Evolutionary conservation across 2,113 vertebrate genomes (phyloP).

Genomic region (Formicarius rufipectus): DNA sequence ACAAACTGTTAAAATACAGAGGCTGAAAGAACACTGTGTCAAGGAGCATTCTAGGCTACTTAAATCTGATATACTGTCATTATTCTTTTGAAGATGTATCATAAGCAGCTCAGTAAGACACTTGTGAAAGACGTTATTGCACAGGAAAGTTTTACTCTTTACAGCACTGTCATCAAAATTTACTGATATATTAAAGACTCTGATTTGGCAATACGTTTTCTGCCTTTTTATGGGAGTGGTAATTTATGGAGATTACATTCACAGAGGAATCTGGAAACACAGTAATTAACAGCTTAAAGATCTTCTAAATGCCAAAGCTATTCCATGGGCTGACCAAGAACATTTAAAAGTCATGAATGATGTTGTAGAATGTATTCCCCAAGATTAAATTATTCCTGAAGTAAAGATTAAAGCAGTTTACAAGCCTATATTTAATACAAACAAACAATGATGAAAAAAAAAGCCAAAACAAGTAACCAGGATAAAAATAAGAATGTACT

Average conservation of each 20-base stretch:
- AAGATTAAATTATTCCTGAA: conserved; percentile 36
- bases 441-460: not conserved
- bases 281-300: conserved; percentile 27
- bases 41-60: not conserved
- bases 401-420: conserved; percentile 14
- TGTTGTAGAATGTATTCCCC: not conserved
- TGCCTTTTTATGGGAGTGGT: not conserved
- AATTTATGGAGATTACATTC: not conserved
- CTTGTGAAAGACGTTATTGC: not conserved
- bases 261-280: not conserved
- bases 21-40: not conserved
- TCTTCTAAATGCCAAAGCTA: conserved; percentile 35
- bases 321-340: not conserved
- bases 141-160: conserved; percentile 6
- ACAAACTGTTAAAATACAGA: not conserved
- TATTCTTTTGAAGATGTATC: not conserved
- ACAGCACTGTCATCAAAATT: conserved; percentile 39
- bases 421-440: not conserved
- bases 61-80: not conserved
- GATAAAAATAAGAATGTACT: not conserved
- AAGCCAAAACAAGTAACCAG: not conserved
- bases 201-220: conserved; percentile 43
- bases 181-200: not conserved
- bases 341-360: conserved; percentile 16
- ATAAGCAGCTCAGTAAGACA: not conserved